Percentiles rank a stretch among this genome's conserved stretches.
These are phyloP conservation scores for Phenacoccus solenopsis DNA, from an alignment of 1,140 invertebrate species.

Conservation along the genomic window DNA sequence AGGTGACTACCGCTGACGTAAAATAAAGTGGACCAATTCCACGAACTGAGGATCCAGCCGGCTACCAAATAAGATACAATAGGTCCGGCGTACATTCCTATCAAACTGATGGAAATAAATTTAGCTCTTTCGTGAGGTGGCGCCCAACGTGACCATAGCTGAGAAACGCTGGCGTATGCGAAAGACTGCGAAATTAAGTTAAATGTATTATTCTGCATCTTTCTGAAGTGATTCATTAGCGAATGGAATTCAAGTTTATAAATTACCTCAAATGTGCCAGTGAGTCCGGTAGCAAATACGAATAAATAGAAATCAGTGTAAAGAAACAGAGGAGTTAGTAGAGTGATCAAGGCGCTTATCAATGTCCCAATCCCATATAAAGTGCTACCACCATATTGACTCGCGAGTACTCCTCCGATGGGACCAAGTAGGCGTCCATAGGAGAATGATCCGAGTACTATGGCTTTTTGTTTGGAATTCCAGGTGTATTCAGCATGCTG, in stretches of 20 bases:
- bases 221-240: too few species aligned
- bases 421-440: neutral
- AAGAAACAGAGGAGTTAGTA: neutral
- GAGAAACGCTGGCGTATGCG: neutral
- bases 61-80: slow-evolving; percentile 38
- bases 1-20: neutral
- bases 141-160: slow-evolving; percentile 43
- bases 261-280: neutral
- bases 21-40: neutral
- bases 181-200: neutral
- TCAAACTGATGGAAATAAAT: slow-evolving; percentile 68
- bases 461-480: neutral
- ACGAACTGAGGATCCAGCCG: slow-evolving; percentile 26
- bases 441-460: neutral
- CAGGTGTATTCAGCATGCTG: neutral
- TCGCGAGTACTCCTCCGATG: neutral
- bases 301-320: neutral
- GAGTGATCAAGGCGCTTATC: neutral
- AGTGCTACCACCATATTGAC: neutral
- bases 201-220: too few species aligned
- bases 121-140: slow-evolving; percentile 66
- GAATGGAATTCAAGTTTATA: too few species aligned
- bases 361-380: neutral
- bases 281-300: neutral
- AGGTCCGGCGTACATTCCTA: slow-evolving; percentile 33